Evolutionary conservation across 2,113 vertebrate genomes (phyloP).

Genomic region (Atrichornis clamosus): DNA sequence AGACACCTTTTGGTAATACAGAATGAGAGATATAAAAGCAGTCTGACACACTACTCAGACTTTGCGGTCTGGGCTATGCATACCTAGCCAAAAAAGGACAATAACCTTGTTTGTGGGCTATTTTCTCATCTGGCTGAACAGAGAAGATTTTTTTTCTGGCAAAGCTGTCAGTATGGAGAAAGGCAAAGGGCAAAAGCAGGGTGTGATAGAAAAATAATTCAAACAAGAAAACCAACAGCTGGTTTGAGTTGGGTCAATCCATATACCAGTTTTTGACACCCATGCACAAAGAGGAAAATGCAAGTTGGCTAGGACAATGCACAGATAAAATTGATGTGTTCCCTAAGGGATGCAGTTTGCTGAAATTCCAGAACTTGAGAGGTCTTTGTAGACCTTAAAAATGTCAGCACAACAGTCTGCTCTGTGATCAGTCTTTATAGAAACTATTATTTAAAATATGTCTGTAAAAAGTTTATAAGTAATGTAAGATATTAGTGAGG

Average conservation of each 20-base stretch:
- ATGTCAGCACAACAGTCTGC: background rate
- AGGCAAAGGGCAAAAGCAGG: background rate
- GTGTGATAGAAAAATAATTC: background rate
- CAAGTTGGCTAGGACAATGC: background rate
- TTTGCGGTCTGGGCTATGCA: background rate
- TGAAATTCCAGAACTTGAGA: background rate
- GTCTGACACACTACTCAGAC: background rate
- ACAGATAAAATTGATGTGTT: background rate
- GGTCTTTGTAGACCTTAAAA: background rate
- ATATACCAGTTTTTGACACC: background rate
- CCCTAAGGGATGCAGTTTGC: background rate
- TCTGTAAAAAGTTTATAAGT: background rate
- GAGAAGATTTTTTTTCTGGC: background rate
- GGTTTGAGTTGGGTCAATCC: background rate
- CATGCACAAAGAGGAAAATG: background rate
- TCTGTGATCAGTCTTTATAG: background rate
- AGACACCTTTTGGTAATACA: background rate
- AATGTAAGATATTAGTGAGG: background rate
- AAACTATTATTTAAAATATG: background rate
- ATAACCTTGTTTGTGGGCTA: background rate
- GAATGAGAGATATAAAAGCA: background rate
- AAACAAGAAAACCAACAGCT: background rate
- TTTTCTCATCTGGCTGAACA: background rate
- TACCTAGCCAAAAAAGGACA: conserved; percentile 9
- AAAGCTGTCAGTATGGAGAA: background rate